Percentiles rank a stretch among this genome's conserved stretches.
Evolutionary conservation across 2,797 vertebrate species (phyloP).

Genomic region (Clarias laeviceps): DNA sequence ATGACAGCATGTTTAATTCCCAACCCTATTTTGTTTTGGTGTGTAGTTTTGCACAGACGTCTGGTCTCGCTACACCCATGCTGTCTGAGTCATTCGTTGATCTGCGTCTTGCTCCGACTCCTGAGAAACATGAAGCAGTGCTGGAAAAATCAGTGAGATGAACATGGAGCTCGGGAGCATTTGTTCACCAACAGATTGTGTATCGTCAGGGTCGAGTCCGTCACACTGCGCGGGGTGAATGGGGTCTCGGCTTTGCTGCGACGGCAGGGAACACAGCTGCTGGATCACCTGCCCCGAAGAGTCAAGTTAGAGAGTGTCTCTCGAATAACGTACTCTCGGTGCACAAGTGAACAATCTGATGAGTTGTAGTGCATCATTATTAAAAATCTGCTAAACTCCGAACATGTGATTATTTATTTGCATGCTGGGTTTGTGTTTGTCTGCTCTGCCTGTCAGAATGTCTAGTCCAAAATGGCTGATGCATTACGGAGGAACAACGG

Average conservation of each 20-base stretch:
- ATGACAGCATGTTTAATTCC: neutral
- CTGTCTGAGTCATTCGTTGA: neutral
- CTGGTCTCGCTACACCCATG: no score
- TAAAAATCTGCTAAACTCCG: neutral
- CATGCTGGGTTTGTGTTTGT: no score
- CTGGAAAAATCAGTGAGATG: neutral
- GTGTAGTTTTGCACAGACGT: neutral
- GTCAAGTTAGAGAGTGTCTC: neutral
- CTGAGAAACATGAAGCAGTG: neutral
- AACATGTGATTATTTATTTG: neutral
- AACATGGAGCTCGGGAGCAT: neutral
- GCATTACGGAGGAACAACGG: neutral
- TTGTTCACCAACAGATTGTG: slow-evolving; percentile 25
- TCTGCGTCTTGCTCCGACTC: neutral
- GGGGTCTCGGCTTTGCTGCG: slow-evolving; percentile 26
- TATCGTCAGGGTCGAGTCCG: neutral
- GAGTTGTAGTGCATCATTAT: neutral
- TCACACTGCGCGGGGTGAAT: slow-evolving; percentile 12
- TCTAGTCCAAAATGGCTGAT: neutral
- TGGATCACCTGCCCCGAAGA: slow-evolving; percentile 36
- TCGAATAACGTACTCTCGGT: neutral
- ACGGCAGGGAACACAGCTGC: slow-evolving; percentile 40
- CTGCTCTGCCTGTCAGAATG: neutral
- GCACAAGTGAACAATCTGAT: no score
- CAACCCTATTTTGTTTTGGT: neutral